Percentiles rank a stretch among this genome's conserved stretches.
These are phyloP conservation scores for Mareca strepera DNA, from an alignment of 2,797 vertebrate species.

Conservation along the genomic window DNA sequence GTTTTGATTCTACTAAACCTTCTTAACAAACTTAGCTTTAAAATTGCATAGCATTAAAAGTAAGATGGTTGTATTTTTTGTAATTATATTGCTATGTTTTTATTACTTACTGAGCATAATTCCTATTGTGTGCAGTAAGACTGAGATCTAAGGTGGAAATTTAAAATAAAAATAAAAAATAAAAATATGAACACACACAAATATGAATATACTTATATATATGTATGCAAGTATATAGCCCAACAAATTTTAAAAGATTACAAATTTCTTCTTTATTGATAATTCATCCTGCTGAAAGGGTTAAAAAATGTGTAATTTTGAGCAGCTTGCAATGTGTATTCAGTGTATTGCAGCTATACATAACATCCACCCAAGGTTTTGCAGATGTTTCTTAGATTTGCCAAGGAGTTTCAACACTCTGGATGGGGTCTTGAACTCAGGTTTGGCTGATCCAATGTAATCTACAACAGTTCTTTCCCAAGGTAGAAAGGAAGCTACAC, in stretches of 20 bases:
- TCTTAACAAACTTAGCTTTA: not conserved
- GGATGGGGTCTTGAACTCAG: conserved; percentile 50
- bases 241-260: not conserved
- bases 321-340: not conserved
- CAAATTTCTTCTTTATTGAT: not conserved
- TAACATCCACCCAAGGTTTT: conserved; percentile 7
- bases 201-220: not conserved
- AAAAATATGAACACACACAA: not conserved
- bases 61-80: not conserved
- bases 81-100: not conserved
- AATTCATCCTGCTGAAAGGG: not conserved
- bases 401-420: conserved; percentile 54
- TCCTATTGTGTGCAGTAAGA: not conserved
- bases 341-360: not conserved
- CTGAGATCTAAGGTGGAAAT: not conserved
- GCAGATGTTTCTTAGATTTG: conserved; percentile 57
- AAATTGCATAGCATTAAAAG: not conserved
- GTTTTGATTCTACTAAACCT: not conserved
- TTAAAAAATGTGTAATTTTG: not conserved
- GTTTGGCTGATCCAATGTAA: conserved; percentile 4
- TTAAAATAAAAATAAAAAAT: not conserved
- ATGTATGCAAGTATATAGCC: not conserved
- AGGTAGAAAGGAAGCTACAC: not conserved
- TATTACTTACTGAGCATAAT: not conserved
- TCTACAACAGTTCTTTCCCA: not conserved